Base-by-base conservation (phyloP, 2,888 invertebrate species). In the Mystacides longicornis region DNA sequence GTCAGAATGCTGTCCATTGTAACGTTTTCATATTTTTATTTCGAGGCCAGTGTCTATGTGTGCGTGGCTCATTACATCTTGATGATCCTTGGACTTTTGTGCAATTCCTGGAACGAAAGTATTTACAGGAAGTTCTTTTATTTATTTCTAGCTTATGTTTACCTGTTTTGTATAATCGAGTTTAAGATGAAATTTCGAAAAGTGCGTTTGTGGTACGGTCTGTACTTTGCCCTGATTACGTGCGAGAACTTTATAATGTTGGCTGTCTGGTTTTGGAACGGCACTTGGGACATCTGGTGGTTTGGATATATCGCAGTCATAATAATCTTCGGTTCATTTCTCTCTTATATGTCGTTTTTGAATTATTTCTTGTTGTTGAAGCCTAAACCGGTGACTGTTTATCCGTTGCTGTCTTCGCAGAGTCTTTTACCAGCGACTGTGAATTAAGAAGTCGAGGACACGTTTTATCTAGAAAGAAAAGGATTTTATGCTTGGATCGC, bases 181-280 rank as follows among this genome's bases (percentile, higher is more conserved):
- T 88, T 89, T 64, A 85, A 87, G 67, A 80, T 89, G 54, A 83
- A 84, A 68, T 89, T 89, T 67, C 83, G 82, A 62, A 83, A 85
- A 65, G 81, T 86, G 19, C 81, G 83, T 3, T 74, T 82, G 52
- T 86, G 88, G 80, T 83, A 87, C 64, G 71, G 80, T 60, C 78
- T 81, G 51, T 90, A 85, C 73, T 81, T 86, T 64, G 67, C 79
- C 51, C 72, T 87, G 47, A 81, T 83, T 47, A 79, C 84, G 57
- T 62, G 75, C 23, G 86, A 90, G 70, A 87, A 85, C 64, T 71
- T 84, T 47, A 64, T 79, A 18, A 83, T 89, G 73, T 83, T 86
- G n/a, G 68, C 81, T n/a, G 68, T 82, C 46, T 90, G 89, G 89
- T 82, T 73, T 63, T 66, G 74, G 58, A 69, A 70, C 51, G 72